Base-by-base conservation (phyloP, 2,113 vertebrate species). In the Callopanchax toddi region DNA sequence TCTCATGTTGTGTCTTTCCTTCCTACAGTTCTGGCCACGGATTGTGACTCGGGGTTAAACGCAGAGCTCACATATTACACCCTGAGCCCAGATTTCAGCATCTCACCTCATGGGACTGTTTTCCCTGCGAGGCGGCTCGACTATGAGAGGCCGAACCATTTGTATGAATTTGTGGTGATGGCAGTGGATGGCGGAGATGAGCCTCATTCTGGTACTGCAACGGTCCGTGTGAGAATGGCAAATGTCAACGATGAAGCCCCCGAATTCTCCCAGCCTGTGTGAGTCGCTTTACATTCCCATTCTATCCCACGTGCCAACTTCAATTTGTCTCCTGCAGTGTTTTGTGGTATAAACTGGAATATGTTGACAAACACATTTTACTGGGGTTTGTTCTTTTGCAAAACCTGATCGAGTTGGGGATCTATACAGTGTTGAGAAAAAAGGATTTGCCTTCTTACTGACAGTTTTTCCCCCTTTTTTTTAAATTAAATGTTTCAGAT, bases 101-200 rank as follows among this genome's bases (percentile, higher is more conserved):
- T 96, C 26, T 94, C 94, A 0, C 76, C 94, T 7, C 88, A 93
- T 3, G 95, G 95, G 67, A 94, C 92, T 2, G 76, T 97, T 74
- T 96, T 94, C 62, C 94, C 95, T 1, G 92, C 93, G 8, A 78
- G 88, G 34, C 78, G 22, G 9, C 68, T 96, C 78, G 94, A 96
- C 86, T 96, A 94, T 0, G 95, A 97, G 74, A 88, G 91, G 39
- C 92, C 91, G 0, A 91, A 94, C 79, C 95, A 96, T 81, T 89
- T 95, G 3, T 96, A 96, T 15, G 95, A 96, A 76, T 96, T 97
- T 86, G 90, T 95, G 68, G 83, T 96, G 73, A 92, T 96, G 93
- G 95, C 94, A 0, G 92, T 93, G 68, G 95, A 97, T 83, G 84
- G 91, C 23, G 95, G 94, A 8, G 79, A 93, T 3, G 91, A 93